These are phyloP conservation scores for Taphrorychus bicolor DNA, from an alignment of 2,888 invertebrate genomes.

Conservation along the genomic window DNA sequence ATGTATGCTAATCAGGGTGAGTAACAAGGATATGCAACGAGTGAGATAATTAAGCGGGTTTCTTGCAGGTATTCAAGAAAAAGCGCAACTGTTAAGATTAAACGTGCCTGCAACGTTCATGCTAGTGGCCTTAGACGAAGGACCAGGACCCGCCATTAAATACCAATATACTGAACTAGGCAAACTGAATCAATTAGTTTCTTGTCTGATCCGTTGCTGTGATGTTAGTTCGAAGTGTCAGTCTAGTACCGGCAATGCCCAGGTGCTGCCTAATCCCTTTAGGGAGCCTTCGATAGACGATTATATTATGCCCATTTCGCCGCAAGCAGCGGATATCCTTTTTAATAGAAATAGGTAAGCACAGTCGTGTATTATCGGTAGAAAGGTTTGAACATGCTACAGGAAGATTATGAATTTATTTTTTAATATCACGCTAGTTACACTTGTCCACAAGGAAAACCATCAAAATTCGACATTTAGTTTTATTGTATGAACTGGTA, in stretches of 20 bases:
- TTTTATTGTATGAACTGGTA: no score
- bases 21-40: slow-evolving; percentile 21
- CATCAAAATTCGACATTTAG: no score
- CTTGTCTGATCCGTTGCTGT: slow-evolving; percentile 89
- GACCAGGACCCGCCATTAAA: slow-evolving; percentile 91
- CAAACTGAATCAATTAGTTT: slow-evolving; percentile 91
- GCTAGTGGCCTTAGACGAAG: slow-evolving; percentile 90
- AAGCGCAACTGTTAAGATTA: slow-evolving; percentile 71
- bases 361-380: no score
- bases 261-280: slow-evolving; percentile 76
- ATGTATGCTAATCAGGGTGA: slow-evolving; percentile 85
- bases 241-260: slow-evolving; percentile 63
- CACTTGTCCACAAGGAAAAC: no score
- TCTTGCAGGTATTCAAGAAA: slow-evolving; percentile 67
- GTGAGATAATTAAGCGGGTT: no score
- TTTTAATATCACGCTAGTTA: no score
- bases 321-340: slow-evolving; percentile 81
- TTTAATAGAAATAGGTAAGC: slow-evolving; percentile 81
- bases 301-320: slow-evolving; percentile 72
- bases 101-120: slow-evolving; percentile 91
- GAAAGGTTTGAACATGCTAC: no score
- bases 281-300: slow-evolving; percentile 70
- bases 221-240: slow-evolving; percentile 72
- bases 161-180: slow-evolving; percentile 95
- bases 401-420: no score